A percentile compares a stretch with the other conserved stretches of the same genome.
Conservation (phyloP, 2,888 invertebrate species). For the Temnothorax rugatulus region DNA sequence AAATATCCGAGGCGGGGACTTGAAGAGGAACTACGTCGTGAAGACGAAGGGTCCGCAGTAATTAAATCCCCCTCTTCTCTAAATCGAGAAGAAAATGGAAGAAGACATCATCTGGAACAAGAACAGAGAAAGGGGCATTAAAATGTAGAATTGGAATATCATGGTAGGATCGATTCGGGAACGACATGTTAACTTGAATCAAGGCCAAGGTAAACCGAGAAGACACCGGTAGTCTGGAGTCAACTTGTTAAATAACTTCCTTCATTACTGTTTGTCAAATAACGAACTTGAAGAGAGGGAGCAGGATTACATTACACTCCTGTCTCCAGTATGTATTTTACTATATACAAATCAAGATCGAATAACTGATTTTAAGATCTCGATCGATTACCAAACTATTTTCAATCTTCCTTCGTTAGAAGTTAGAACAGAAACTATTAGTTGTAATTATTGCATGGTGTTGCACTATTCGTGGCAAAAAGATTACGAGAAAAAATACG, state of each 20-base stretch:
- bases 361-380: slow-evolving; percentile 6
- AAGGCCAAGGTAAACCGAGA: neutral
- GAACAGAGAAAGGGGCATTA: neutral
- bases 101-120: neutral
- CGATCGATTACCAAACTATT: neutral
- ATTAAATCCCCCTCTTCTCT: neutral
- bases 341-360: neutral
- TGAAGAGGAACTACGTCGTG: neutral
- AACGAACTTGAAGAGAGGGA: neutral
- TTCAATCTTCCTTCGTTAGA: neutral
- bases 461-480: neutral
- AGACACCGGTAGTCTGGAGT: neutral
- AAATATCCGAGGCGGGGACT: neutral
- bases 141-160: neutral
- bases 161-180: neutral
- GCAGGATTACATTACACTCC: neutral
- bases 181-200: neutral
- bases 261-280: neutral
- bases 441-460: neutral
- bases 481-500: neutral
- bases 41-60: neutral
- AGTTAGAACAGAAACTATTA: neutral
- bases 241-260: neutral
- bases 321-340: neutral
- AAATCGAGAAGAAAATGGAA: neutral